These are phyloP conservation scores for Leptarthrus brevirostris DNA, from an alignment of 2,888 invertebrate species.

Conservation along the genomic window DNA sequence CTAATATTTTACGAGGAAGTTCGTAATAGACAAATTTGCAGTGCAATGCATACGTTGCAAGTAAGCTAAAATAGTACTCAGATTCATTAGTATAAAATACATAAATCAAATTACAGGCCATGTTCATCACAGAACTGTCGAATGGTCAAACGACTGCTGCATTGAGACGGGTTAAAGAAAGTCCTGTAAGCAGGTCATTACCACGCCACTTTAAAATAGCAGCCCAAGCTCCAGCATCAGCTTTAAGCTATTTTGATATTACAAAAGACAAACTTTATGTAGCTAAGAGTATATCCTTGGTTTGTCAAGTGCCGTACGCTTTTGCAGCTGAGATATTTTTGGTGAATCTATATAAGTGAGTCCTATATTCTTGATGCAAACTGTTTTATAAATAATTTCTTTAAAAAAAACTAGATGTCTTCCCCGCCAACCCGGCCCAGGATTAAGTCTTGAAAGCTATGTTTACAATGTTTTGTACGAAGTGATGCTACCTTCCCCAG, in stretches of 20 bases:
- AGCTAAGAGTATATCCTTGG: constrained; percentile 93
- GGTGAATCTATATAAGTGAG: constrained; percentile 85
- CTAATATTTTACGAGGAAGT: constrained; percentile 97
- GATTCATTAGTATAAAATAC: constrained; percentile 7
- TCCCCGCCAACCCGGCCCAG: constrained; percentile 80
- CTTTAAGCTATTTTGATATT: constrained; percentile 90
- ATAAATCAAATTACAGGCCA: constrained; percentile 72
- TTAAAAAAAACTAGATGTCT: constrained; percentile 72
- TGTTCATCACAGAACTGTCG: constrained; percentile 90
- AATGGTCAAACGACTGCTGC: constrained; percentile 81
- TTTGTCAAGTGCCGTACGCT: constrained; percentile 92
- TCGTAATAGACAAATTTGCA: constrained; percentile 89
- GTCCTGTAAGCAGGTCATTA: constrained; percentile 83
- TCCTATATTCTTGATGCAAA: constrained; percentile 51
- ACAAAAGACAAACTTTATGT: constrained; percentile 94
- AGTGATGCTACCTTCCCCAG: constrained; percentile 89
- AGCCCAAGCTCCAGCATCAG: constrained; percentile 79
- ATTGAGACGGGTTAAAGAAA: constrained; percentile 74
- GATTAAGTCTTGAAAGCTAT: constrained; percentile 89
- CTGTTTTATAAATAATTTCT: neutral
- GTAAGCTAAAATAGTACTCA: constrained; percentile 66
- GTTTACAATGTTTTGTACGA: constrained; percentile 96
- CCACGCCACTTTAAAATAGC: constrained; percentile 90
- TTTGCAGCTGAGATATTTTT: constrained; percentile 88
- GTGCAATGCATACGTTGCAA: constrained; percentile 95